Percentiles rank a stretch among this genome's conserved stretches.
Evolutionary conservation across 2,888 invertebrate species (phyloP).

Genomic region (Nephrotoma appendiculata): DNA sequence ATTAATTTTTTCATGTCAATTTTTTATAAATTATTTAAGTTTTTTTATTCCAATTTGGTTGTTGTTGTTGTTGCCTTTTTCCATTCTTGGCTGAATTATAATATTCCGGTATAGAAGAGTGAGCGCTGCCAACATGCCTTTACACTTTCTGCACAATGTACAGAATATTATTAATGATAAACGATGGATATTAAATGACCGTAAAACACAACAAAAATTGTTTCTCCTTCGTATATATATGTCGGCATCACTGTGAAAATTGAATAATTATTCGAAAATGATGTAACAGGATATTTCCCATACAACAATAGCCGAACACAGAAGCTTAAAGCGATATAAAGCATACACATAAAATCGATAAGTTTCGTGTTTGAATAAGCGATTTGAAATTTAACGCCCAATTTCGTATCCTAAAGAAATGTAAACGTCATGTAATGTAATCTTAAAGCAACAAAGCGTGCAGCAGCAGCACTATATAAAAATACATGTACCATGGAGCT

Average conservation of each 20-base stretch:
- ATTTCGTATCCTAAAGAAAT: neutral
- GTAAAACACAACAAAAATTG: neutral
- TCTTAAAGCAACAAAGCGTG: neutral
- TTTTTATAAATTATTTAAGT: neutral
- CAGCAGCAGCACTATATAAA: neutral
- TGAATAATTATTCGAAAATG: neutral
- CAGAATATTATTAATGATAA: neutral
- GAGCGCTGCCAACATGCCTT: neutral
- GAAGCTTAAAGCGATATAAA: neutral
- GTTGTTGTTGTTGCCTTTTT: neutral
- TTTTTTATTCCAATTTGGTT: neutral
- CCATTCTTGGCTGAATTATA: neutral
- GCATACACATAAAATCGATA: neutral
- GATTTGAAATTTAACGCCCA: neutral
- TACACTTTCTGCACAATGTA: neutral
- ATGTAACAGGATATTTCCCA: neutral
- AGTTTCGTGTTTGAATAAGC: neutral
- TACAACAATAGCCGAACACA: neutral
- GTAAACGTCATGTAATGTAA: neutral
- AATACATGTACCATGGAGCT: neutral
- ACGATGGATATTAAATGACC: neutral
- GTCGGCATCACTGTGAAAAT: neutral
- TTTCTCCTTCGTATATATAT: neutral
- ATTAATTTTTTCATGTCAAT: neutral
- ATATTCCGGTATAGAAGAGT: neutral